Percentiles rank a stretch among this genome's conserved stretches.
These are phyloP conservation scores for Oryzaephilus surinamensis DNA, from an alignment of 1,140 invertebrate genomes.

Conservation along the genomic window DNA sequence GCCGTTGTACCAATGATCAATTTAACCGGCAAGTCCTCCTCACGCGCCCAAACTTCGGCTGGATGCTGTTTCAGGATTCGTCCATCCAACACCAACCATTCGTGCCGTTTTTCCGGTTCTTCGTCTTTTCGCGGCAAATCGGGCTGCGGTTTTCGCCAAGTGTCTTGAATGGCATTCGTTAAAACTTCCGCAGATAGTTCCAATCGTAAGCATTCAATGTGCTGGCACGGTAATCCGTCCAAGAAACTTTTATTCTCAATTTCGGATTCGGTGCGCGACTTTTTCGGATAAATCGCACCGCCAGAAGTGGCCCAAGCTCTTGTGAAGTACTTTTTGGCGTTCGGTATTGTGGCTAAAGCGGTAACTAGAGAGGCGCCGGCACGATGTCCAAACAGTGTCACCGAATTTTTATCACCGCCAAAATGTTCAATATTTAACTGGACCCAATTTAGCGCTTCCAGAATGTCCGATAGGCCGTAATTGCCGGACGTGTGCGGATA, in stretches of 20 bases:
- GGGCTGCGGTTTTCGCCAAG: slow-evolving; percentile 51
- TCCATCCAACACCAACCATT: slow-evolving; percentile 67
- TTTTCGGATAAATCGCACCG: slow-evolving; percentile 55
- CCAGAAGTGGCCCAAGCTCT: slow-evolving; percentile 65
- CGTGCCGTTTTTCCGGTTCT: slow-evolving; percentile 45
- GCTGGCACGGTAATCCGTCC: slow-evolving; percentile 38
- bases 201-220: slow-evolving; percentile 46
- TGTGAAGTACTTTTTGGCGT: slow-evolving; percentile 50
- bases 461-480: slow-evolving; percentile 71
- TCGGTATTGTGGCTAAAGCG: slow-evolving; percentile 47
- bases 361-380: slow-evolving; percentile 67
- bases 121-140: slow-evolving; percentile 49
- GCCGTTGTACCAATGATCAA: slow-evolving; percentile 63
- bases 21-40: slow-evolving; percentile 39
- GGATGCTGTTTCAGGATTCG: slow-evolving; percentile 52
- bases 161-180: slow-evolving; percentile 53
- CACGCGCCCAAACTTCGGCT: slow-evolving; percentile 44
- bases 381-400: slow-evolving; percentile 71
- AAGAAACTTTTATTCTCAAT: slow-evolving; percentile 49
- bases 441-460: slow-evolving; percentile 69
- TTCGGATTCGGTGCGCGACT: slow-evolving; percentile 48
- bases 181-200: slow-evolving; percentile 50
- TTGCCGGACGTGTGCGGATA: slow-evolving; percentile 73
- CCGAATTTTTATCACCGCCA: slow-evolving; percentile 62
- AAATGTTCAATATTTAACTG: slow-evolving; percentile 71